Evolutionary conservation across 2,888 invertebrate genomes (phyloP).

Genomic region (Monopis laevigella): DNA sequence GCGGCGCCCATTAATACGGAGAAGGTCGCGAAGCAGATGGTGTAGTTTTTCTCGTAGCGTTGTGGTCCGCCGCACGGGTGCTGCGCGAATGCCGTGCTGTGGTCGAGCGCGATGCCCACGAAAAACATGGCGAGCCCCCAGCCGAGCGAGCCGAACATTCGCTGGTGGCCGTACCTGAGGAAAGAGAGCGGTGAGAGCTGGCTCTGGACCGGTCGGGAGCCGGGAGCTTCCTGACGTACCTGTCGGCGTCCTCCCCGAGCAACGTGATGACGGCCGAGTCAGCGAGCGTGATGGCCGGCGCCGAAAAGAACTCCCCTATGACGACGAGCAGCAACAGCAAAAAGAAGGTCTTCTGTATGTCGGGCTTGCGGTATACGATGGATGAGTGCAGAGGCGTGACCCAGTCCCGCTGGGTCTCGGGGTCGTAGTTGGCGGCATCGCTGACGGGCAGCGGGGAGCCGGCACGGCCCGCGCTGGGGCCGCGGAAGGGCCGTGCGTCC

Average conservation of each 20-base stretch:
- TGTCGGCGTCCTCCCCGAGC: conserved; percentile 87
- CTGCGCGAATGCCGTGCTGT: conserved; percentile 94
- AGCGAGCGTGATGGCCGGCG: conserved; percentile 94
- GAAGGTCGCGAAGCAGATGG: conserved; percentile 98
- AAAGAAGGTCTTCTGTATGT: conserved; percentile 96
- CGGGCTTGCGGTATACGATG: conserved; percentile 88
- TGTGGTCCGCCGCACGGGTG: conserved; percentile 92
- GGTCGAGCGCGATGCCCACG: conserved; percentile 95
- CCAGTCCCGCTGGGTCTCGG: conserved; percentile 74
- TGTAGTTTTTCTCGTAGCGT: conserved; percentile 95
- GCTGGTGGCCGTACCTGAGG: conserved; percentile 87
- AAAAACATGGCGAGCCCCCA: conserved; percentile 99
- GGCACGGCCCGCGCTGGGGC: conserved; percentile 40
- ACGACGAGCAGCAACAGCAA: conserved; percentile 90
- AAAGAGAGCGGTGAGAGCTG: too few relatives aligned
- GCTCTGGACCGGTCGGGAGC: neutral
- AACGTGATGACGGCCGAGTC: conserved; percentile 91
- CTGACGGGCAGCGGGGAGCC: conserved; percentile 78
- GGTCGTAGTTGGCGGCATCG: conserved; percentile 80
- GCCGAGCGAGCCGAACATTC: conserved; percentile 97
- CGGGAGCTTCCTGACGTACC: conserved; percentile 32
- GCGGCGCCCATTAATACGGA: conserved; percentile 97
- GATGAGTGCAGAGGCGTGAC: conserved; percentile 93
- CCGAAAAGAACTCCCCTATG: conserved; percentile 97
- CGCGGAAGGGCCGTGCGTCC: conserved; percentile 33